Conservation (phyloP, 1,140 invertebrate genomes). For the Hycleus phaleratus region DNA sequence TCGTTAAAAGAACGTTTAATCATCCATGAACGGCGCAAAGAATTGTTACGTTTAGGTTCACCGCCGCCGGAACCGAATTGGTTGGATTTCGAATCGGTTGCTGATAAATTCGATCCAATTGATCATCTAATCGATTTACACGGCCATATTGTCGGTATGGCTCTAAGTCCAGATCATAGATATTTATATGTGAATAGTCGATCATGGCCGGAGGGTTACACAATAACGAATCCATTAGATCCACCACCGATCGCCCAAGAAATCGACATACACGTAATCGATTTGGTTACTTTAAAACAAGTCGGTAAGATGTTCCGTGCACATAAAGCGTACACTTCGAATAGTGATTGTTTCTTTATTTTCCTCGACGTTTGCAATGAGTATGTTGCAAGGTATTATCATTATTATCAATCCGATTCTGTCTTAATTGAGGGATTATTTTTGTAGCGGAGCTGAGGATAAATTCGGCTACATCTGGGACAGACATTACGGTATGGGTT, state of each 20-base stretch:
- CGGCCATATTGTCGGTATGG: slow-evolving; percentile 86
- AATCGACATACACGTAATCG: slow-evolving; percentile 86
- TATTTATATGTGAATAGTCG: slow-evolving; percentile 83
- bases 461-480: slow-evolving; percentile 82
- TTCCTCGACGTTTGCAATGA: slow-evolving; percentile 79
- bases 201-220: slow-evolving; percentile 74
- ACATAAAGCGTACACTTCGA: slow-evolving; percentile 80
- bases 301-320: slow-evolving; percentile 77
- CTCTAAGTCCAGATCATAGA: slow-evolving; percentile 78
- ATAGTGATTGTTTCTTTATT: slow-evolving; percentile 85
- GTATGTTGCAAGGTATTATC: slow-evolving; percentile 73
- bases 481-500: slow-evolving; percentile 72
- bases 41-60: slow-evolving; percentile 42
- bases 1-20: slow-evolving; percentile 60
- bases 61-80: slow-evolving; percentile 54
- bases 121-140: slow-evolving; percentile 82
- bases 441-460: slow-evolving; percentile 76
- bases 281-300: slow-evolving; percentile 67
- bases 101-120: slow-evolving; percentile 66
- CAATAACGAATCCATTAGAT: slow-evolving; percentile 68
- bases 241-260: slow-evolving; percentile 86
- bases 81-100: slow-evolving; percentile 60
- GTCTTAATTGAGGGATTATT: slow-evolving; percentile 12
- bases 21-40: slow-evolving; percentile 47
- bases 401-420: neutral